These are phyloP conservation scores for Stictonetta naevosa DNA, from an alignment of 2,113 vertebrate genomes.

Conservation along the genomic window DNA sequence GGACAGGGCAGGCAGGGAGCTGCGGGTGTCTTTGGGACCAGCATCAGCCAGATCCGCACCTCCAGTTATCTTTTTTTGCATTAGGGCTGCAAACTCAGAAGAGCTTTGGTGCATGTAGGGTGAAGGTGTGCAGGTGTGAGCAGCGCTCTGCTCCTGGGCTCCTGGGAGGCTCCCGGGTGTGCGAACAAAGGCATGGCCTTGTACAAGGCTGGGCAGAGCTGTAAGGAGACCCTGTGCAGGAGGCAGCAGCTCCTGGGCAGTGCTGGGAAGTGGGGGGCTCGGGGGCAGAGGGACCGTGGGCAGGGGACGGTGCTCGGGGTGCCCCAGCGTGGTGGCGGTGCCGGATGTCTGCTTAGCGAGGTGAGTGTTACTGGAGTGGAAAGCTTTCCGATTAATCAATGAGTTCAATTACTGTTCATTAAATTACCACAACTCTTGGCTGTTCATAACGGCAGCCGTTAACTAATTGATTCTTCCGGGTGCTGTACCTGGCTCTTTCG, in stretches of 20 bases:
- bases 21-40: fast-evolving
- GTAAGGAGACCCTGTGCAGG: background rate
- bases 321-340: too few species aligned
- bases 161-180: background rate
- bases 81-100: background rate
- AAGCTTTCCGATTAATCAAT: conserved; percentile 60
- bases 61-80: fast-evolving
- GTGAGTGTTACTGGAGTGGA: background rate
- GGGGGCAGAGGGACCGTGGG: background rate
- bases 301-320: background rate
- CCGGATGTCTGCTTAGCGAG: background rate
- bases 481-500: background rate
- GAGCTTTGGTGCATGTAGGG: background rate
- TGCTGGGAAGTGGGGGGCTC: background rate
- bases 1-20: background rate
- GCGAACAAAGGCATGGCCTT: background rate
- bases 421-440: conserved; percentile 41
- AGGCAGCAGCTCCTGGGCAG: background rate
- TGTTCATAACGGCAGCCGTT: background rate
- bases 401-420: conserved; percentile 34
- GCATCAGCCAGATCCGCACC: background rate
- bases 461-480: background rate
- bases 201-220: background rate
- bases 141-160: background rate
- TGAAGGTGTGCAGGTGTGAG: background rate